Base-by-base conservation (phyloP, 2,888 invertebrate species). In the Sturmia bella region DNA sequence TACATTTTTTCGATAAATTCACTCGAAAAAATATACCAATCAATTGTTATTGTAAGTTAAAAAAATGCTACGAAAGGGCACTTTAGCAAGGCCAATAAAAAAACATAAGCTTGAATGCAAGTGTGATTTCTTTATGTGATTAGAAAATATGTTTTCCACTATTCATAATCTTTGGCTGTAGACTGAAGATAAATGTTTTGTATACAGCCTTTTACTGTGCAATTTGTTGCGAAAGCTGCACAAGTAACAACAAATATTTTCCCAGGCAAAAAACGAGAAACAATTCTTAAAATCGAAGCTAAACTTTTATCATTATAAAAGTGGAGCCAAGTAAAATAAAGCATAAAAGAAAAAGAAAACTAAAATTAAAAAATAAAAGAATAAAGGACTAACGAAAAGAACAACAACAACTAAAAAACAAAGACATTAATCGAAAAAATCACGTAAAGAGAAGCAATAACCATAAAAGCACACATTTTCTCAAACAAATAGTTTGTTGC, bases 261-360 rank as follows among this genome's bases (percentile, higher is more conserved):
- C 39, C 11, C 41, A 74, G 75, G 59, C 75, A 66, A 59, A 41
- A 21, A 43, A 57, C 15, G 17, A 39, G 48, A 39, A 61, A 72
- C 68, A 61, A 41, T 27, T 68, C 17, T 48, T n/a, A 56, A 72
- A 81, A 81, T 77, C 77, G 66, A 81, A 68, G 72, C 19, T 77
- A 68, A 73, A 72, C 61, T 75, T 77, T 77, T 80, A 56, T 50
- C 68, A 52, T 68, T 75, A 70, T 64, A 70, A 72, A 61, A 37
- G 24, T 39, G 66, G 69, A 50, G 50, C 48, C 12, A 64, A 66
- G 24, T 50, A 69, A 24, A 11, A 69, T 24, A 78, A 77, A 41
- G 43, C 27, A 50, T 17, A 15, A 15, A 56, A 6, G 12, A 79
- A n/a, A n/a, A 66, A 57, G 17, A 37, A 37, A 52, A 52, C 24